Conservation (phyloP, 2,888 invertebrate species). For the Drosophila nigricruria region DNA sequence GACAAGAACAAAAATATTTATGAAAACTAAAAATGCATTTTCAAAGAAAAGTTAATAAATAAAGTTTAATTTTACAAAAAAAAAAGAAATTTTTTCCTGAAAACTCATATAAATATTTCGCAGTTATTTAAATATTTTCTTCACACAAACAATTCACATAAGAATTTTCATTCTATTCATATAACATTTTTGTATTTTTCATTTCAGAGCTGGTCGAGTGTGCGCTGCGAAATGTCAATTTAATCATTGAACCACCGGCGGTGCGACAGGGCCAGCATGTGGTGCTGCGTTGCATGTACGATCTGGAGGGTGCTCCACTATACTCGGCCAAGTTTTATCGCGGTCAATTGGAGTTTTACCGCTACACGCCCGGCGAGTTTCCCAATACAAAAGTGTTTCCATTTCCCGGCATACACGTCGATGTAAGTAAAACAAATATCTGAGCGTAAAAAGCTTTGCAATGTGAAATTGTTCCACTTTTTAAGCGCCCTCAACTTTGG, state of each 20-base stretch:
- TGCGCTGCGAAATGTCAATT: constrained; percentile 90
- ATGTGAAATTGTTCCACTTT: constrained; percentile 15
- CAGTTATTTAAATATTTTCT: neutral
- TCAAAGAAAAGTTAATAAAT: no score
- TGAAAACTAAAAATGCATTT: no score
- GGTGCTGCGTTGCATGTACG: constrained; percentile 90
- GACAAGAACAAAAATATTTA: no score
- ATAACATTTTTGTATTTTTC: neutral
- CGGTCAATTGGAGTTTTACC: constrained; percentile 93
- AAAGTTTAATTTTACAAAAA: neutral
- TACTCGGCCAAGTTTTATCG: constrained; percentile 96
- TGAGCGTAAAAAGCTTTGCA: constrained; percentile 23
- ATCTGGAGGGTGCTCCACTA: constrained; percentile 91
- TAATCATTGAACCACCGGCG: constrained; percentile 89
- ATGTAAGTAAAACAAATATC: constrained; percentile 88
- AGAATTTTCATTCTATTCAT: neutral
- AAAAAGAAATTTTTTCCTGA: no score
- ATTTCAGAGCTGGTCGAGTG: constrained; percentile 86
- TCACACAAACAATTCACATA: neutral
- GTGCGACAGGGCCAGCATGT: constrained; percentile 90
- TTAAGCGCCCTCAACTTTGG: constrained; percentile 37
- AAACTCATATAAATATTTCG: no score
- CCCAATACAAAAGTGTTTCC: constrained; percentile 91
- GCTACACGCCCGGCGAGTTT: constrained; percentile 91
- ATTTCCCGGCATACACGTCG: constrained; percentile 91